Conservation (phyloP, 2,113 vertebrate genomes). For the Rhynchomys soricoides region DNA sequence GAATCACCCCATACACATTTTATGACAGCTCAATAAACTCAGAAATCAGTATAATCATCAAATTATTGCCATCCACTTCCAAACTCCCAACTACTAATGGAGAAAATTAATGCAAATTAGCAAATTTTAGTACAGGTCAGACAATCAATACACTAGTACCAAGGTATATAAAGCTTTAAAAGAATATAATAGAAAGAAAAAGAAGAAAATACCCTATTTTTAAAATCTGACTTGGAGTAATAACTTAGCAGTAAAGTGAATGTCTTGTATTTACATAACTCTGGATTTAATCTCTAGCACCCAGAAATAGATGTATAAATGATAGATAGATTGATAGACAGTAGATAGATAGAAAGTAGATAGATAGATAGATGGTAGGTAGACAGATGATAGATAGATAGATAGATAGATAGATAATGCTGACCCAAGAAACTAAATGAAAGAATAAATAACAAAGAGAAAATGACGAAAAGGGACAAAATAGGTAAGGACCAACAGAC, state of each 20-base stretch:
- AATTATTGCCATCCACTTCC: neutral
- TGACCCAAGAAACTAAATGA: neutral
- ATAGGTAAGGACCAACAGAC: neutral
- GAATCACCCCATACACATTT: neutral
- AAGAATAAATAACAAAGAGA: neutral
- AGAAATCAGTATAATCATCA: slow-evolving; percentile 16
- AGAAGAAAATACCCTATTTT: neutral
- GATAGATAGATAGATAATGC: neutral
- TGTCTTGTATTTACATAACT: neutral
- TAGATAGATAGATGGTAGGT: neutral
- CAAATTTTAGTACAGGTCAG: neutral
- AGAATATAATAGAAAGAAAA: neutral
- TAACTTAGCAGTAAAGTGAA: neutral
- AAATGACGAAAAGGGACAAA: neutral
- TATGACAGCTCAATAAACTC: neutral
- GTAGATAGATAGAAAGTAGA: neutral
- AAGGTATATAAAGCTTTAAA: neutral
- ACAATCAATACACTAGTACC: neutral
- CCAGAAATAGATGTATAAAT: neutral
- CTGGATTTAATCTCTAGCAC: neutral
- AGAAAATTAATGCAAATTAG: neutral
- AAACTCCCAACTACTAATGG: neutral
- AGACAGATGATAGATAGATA: no score
- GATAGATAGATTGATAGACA: neutral
- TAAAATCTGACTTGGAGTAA: neutral